These are phyloP conservation scores for Emydura subglobosa DNA, from an alignment of 2,113 vertebrate genomes.

Conservation along the genomic window DNA sequence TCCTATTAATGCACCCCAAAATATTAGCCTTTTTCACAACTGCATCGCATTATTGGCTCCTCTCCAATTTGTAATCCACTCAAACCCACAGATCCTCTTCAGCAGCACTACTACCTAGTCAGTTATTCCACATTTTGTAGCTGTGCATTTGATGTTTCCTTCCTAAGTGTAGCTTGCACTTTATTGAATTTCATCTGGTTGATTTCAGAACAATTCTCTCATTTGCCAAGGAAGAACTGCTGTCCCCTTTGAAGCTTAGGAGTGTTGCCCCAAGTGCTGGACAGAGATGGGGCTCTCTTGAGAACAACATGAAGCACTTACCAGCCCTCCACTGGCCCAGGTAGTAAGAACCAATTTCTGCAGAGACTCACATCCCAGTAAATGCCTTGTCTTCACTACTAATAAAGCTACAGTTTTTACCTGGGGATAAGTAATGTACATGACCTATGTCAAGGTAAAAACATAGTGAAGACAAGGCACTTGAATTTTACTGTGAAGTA, in stretches of 20 bases:
- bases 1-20: not conserved
- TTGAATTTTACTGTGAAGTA: not conserved
- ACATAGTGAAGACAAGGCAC: not conserved
- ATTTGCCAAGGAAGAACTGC: not conserved
- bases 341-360: not conserved
- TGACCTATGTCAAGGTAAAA: no score
- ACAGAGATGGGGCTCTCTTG: rapidly evolving
- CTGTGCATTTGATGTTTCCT: not conserved
- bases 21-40: not conserved
- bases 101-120: not conserved
- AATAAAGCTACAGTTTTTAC: not conserved
- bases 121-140: not conserved
- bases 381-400: not conserved
- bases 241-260: not conserved
- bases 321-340: not conserved
- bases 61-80: not conserved
- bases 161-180: not conserved
- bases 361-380: not conserved
- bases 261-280: not conserved
- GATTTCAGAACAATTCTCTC: not conserved
- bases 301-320: not conserved
- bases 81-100: not conserved
- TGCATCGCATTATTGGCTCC: not conserved
- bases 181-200: not conserved
- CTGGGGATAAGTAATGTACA: not conserved